Conservation (phyloP, 2,888 invertebrate species). For the Troglohyphantes excavatus region DNA sequence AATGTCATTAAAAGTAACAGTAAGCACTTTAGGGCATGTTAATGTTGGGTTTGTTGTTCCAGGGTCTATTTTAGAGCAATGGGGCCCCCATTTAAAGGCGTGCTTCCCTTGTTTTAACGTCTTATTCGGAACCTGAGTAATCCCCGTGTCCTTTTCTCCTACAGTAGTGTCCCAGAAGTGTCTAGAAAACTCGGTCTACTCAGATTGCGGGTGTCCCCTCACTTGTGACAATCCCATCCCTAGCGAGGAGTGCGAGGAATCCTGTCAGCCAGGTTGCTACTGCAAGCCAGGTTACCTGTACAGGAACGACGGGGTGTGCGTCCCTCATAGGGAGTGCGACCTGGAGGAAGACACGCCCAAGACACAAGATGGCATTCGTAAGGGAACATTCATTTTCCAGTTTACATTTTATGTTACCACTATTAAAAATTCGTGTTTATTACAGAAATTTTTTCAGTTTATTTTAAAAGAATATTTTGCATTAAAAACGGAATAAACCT, state of each 20-base stretch:
- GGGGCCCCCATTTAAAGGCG: no score
- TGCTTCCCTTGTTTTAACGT: no score
- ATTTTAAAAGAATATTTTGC: no score
- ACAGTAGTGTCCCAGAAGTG: neutral
- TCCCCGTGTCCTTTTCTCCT: neutral
- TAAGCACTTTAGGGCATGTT: no score
- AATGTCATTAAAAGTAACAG: no score
- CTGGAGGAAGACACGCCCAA: neutral
- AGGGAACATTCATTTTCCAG: neutral
- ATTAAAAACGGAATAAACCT: no score
- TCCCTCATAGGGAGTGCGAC: neutral
- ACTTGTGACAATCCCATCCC: constrained; percentile 8
- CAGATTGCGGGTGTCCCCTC: neutral
- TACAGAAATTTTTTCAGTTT: no score
- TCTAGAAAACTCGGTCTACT: neutral
- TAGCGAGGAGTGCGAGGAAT: neutral
- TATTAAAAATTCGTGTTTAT: no score
- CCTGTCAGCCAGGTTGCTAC: constrained; percentile 17
- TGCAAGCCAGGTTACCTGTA: constrained; percentile 14
- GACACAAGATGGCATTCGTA: neutral
- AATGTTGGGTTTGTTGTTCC: no score
- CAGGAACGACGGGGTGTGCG: neutral
- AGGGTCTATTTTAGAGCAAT: no score
- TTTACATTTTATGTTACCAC: no score
- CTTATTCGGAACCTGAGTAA: no score